Conservation (phyloP, 2,888 invertebrate genomes). For the Drepana falcataria region DNA sequence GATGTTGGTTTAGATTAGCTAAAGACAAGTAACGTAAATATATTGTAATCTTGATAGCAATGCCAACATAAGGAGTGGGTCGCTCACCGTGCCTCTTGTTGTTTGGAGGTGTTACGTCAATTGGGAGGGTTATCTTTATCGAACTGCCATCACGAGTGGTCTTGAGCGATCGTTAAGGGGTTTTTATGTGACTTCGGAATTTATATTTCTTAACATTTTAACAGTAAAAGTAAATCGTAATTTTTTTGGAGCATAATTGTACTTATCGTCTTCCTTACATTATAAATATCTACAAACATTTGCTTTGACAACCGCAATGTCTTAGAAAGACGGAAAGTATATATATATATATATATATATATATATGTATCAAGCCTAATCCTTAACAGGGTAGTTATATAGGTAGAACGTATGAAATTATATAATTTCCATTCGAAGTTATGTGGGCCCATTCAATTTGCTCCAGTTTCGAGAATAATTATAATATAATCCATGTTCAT, state of each 20-base stretch:
- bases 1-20: constrained; percentile 1
- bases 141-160: constrained; percentile 25
- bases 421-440: not conserved
- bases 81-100: constrained; percentile 5
- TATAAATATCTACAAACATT: no score
- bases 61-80: not conserved
- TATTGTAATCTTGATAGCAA: constrained; percentile 2
- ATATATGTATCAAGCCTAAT: no score
- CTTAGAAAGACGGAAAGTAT: no score
- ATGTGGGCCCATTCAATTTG: no score
- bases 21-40: constrained; percentile 1
- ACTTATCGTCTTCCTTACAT: no score
- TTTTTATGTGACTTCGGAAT: constrained; percentile 17
- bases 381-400: no score
- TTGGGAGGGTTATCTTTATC: constrained; percentile 50
- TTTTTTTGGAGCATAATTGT: no score
- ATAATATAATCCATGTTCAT: not conserved
- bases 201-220: constrained; percentile 1
- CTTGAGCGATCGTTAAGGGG: constrained; percentile 25
- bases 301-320: no score
- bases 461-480: not conserved
- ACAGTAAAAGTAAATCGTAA: not conserved
- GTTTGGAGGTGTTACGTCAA: constrained; percentile 42
- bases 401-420: not conserved
- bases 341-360: no score